Conservation (phyloP, 1,140 invertebrate species). For the Zaprionus kolodkinae region DNA sequence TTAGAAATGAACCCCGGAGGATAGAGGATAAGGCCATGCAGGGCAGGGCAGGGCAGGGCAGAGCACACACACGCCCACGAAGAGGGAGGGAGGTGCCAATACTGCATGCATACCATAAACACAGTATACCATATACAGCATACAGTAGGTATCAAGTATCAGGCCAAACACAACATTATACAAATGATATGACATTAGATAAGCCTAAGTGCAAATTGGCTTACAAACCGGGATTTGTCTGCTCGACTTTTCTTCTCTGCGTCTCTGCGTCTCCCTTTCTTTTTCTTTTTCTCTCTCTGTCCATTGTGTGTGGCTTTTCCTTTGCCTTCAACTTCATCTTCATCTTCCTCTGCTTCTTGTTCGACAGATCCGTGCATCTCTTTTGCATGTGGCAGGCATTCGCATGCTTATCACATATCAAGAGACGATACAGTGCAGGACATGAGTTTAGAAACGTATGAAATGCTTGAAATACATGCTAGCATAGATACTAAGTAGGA, state of each 20-base stretch:
- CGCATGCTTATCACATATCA: conserved; percentile 41
- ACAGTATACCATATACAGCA: conserved; percentile 7
- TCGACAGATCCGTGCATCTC: conserved; percentile 32
- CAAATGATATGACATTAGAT: conserved; percentile 84
- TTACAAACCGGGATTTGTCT: conserved; percentile 84
- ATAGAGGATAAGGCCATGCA: conserved; percentile 64
- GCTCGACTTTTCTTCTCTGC: conserved; percentile 31
- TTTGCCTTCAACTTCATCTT: neutral
- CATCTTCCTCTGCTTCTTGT: neutral
- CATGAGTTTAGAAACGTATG: neutral
- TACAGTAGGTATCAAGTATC: conserved; percentile 73
- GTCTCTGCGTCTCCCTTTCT: no score
- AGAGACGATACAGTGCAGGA: conserved; percentile 11
- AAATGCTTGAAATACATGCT: neutral
- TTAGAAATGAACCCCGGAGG: conserved; percentile 84
- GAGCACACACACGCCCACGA: conserved; percentile 13
- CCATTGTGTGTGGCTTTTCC: neutral
- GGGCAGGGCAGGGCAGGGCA: conserved; percentile 1
- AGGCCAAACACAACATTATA: conserved; percentile 82
- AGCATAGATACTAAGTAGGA: no score
- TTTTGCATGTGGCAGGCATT: conserved; percentile 46
- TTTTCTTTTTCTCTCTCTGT: conserved; percentile 4
- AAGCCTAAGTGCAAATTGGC: conserved; percentile 84
- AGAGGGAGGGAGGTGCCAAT: conserved; percentile 25
- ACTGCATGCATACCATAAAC: conserved; percentile 40